Conservation (phyloP, 1,140 invertebrate genomes). For the Drosophila rufa region DNA sequence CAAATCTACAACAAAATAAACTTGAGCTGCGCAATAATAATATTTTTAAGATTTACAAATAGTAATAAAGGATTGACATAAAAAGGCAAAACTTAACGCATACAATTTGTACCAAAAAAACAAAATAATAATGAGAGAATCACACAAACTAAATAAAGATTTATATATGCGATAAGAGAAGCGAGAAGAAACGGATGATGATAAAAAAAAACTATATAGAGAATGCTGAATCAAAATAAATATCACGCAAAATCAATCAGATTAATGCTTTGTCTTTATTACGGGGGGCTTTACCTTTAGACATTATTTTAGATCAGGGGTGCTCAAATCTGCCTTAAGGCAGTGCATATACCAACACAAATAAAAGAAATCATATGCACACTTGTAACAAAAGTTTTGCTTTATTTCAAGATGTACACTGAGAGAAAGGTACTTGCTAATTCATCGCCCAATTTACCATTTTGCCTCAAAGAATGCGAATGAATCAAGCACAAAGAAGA, state of each 20-base stretch:
- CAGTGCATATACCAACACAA: no score
- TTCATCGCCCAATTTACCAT: no score
- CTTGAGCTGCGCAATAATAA: conserved; percentile 74
- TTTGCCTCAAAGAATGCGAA: no score
- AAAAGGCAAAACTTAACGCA: conserved; percentile 54
- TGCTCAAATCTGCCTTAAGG: no score
- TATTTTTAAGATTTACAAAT: conserved; percentile 79
- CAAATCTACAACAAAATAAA: conserved; percentile 55
- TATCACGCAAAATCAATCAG: conserved; percentile 67
- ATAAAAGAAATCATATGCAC: no score
- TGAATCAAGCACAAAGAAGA: no score
- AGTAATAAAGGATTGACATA: conserved; percentile 52
- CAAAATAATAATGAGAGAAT: conserved; percentile 43
- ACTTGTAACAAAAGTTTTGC: no score
- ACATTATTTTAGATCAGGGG: neutral
- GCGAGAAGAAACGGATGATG: conserved; percentile 26
- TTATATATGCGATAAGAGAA: conserved; percentile 63
- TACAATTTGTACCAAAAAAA: conserved; percentile 77
- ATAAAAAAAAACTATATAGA: conserved; percentile 57
- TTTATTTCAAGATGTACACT: no score
- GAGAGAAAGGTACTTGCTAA: no score
- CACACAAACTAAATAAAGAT: conserved; percentile 64
- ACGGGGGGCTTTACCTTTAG: neutral
- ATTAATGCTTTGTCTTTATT: conserved; percentile 6
- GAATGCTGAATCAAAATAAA: conserved; percentile 78